Percentiles rank a stretch among this genome's conserved stretches.
Evolutionary conservation across 2,113 vertebrate genomes (phyloP).

Genomic region (Cephalophus harveyi): DNA sequence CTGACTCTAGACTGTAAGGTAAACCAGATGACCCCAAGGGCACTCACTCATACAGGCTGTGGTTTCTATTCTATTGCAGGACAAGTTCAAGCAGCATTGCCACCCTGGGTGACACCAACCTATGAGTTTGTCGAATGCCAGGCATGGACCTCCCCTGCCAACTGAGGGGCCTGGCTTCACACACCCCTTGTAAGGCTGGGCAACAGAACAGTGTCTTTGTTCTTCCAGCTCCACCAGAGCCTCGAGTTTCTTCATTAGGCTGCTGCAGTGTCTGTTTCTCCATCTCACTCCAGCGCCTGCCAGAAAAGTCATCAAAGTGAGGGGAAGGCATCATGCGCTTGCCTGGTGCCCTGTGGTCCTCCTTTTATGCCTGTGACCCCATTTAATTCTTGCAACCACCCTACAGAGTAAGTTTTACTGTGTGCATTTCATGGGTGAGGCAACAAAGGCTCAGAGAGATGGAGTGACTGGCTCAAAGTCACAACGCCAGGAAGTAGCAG

Average conservation of each 20-base stretch:
- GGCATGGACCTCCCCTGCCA: not conserved
- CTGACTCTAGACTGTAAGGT: not conserved
- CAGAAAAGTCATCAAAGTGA: not conserved
- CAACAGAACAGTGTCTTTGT: not conserved
- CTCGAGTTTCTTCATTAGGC: not conserved
- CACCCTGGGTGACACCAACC: not conserved
- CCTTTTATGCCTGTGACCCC: not conserved
- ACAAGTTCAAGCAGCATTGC: not conserved
- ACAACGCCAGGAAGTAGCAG: conserved; percentile 16
- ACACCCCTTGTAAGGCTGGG: not conserved
- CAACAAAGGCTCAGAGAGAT: conserved; percentile 52
- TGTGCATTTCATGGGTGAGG: not conserved
- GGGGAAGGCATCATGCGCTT: not conserved
- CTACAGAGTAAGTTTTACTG: not conserved
- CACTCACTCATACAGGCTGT: accelerated
- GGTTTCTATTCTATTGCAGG: not conserved
- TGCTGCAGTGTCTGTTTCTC: not conserved
- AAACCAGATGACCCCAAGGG: not conserved
- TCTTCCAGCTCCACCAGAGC: not conserved
- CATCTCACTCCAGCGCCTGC: not conserved
- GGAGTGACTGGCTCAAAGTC: conserved; percentile 60
- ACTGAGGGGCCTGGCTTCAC: not conserved
- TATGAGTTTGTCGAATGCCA: not conserved
- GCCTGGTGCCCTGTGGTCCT: not conserved
- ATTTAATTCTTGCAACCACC: not conserved